A percentile compares a stretch with the other conserved stretches of the same genome.
phyloP scores from a whole-genome alignment of 2,113 vertebrate species.

The Psephotus haematonotus region DNA sequence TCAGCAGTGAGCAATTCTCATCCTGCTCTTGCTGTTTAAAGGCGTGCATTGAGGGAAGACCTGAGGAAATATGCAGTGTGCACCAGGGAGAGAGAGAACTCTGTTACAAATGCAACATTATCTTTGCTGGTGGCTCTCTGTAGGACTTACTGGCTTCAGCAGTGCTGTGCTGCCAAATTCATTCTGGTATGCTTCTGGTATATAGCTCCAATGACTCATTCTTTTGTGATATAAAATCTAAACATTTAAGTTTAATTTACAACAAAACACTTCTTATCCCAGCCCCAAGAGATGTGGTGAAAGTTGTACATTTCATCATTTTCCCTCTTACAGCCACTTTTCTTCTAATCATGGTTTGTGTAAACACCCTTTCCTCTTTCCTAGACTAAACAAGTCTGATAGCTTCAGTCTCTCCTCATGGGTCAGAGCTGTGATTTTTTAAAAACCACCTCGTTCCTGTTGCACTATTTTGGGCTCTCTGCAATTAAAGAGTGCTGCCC shows the following conservation, averaged over 20 bases:
- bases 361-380: neutral
- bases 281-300: neutral
- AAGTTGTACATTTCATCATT: neutral
- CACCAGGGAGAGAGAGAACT: neutral
- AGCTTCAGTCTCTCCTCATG: neutral
- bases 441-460: neutral
- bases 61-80: neutral
- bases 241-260: conserved; percentile 9
- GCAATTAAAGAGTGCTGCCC: neutral
- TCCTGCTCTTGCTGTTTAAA: neutral
- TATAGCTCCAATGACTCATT: neutral
- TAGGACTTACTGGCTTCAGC: neutral
- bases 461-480: neutral
- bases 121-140: neutral
- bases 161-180: neutral
- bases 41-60: rapidly evolving
- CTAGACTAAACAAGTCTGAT: conserved; percentile 35
- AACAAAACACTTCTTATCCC: neutral
- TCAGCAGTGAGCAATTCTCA: neutral
- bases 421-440: neutral
- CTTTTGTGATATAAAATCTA: neutral
- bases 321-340: neutral
- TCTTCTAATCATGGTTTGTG: neutral
- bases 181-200: neutral
- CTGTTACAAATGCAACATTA: neutral